Conservation (phyloP, 1,140 invertebrate species). For the Drosophila pallidifrons region DNA sequence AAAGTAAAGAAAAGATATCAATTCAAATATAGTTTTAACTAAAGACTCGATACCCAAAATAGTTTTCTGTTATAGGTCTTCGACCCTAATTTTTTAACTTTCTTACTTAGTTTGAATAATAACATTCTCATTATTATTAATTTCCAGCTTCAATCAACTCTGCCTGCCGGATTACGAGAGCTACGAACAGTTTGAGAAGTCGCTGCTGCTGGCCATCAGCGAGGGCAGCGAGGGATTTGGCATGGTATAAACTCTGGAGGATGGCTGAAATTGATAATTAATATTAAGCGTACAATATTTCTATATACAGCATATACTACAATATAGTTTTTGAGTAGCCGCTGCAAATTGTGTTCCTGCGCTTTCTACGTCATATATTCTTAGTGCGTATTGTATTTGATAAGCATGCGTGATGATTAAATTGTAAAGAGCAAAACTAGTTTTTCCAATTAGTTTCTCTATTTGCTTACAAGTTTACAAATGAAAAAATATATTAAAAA, state of each 20-base stretch:
- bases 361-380: constrained; percentile 63
- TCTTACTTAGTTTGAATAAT: too few relatives aligned
- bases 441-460: constrained; percentile 14
- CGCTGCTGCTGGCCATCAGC: constrained; percentile 95
- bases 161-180: constrained; percentile 97
- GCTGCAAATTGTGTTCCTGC: constrained; percentile 72
- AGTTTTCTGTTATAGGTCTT: too few relatives aligned
- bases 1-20: too few relatives aligned
- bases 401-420: constrained; percentile 57
- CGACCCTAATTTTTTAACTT: too few relatives aligned
- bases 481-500: background rate
- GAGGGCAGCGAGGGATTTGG: constrained; percentile 98
- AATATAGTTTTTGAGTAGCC: constrained; percentile 57
- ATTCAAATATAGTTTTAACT: too few relatives aligned
- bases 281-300: constrained; percentile 9
- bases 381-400: constrained; percentile 45
- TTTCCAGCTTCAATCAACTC: constrained; percentile 95
- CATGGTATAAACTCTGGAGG: constrained; percentile 89
- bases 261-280: background rate
- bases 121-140: constrained; percentile 12
- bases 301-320: constrained; percentile 1
- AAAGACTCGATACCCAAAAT: too few relatives aligned
- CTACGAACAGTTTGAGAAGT: constrained; percentile 97
- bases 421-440: constrained; percentile 22
- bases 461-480: constrained; percentile 33